Percentiles rank a stretch among this genome's conserved stretches.
Evolutionary conservation across 23 tunicate genomes (phyloP).

Genomic region (Trididemnum nubilum): DNA sequence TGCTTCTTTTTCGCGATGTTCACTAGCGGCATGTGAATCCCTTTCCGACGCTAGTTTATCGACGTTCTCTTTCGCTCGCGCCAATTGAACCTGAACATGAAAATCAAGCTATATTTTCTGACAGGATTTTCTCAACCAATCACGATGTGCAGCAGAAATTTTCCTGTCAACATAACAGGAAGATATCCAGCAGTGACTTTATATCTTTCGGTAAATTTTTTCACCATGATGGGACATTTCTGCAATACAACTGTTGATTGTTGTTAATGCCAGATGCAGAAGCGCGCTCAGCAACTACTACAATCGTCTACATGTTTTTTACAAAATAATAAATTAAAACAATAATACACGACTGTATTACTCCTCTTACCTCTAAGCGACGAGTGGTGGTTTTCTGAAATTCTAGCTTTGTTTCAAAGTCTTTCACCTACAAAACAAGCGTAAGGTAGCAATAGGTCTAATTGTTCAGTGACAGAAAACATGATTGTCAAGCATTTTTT

Average conservation of each 20-base stretch:
- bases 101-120: too few relatives aligned
- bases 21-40: slow-evolving; percentile 53
- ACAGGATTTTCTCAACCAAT: too few relatives aligned
- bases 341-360: neutral
- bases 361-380: slow-evolving; percentile 60
- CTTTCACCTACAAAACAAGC: slow-evolving; percentile 70
- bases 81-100: slow-evolving; percentile 83
- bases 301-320: neutral
- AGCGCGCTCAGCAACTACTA: too few relatives aligned
- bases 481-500: too few relatives aligned
- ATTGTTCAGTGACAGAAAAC: too few relatives aligned
- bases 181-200: too few relatives aligned
- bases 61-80: slow-evolving; percentile 63
- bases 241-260: too few relatives aligned
- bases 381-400: slow-evolving; percentile 80
- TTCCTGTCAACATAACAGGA: neutral
- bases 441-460: too few relatives aligned
- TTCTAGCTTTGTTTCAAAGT: slow-evolving; percentile 88
- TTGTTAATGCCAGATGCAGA: too few relatives aligned
- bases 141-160: neutral
- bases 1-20: slow-evolving; percentile 77
- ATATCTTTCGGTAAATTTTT: too few relatives aligned
- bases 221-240: too few relatives aligned
- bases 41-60: slow-evolving; percentile 71
- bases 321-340: neutral